Evolutionary conservation across 1,140 invertebrate genomes (phyloP).

Genomic region (Drosophila kikkawai): DNA sequence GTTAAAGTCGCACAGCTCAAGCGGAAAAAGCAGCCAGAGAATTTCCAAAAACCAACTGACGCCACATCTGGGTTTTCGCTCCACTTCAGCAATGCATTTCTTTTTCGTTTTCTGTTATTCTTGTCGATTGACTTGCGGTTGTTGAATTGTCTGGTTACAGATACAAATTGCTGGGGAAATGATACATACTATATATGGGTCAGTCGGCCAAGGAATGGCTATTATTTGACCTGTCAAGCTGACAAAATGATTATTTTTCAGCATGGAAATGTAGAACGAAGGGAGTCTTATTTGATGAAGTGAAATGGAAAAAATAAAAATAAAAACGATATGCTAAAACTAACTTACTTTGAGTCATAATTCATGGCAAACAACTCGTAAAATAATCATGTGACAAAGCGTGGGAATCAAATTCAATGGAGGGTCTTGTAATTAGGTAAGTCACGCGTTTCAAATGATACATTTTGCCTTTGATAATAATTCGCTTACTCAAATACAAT

Average conservation of each 20-base stretch:
- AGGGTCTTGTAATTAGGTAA: background rate
- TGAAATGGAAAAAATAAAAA: constrained; percentile 2
- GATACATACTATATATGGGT: constrained; percentile 19
- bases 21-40: constrained; percentile 28
- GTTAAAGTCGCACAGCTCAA: constrained; percentile 28
- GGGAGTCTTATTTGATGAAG: constrained; percentile 4
- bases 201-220: constrained; percentile 30
- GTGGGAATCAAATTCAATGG: background rate
- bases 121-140: constrained; percentile 45
- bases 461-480: background rate
- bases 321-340: constrained; percentile 9
- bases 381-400: background rate
- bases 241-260: constrained; percentile 22
- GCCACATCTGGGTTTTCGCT: constrained; percentile 37
- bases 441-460: background rate
- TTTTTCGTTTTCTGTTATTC: constrained; percentile 25
- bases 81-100: constrained; percentile 21
- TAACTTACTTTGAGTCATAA: background rate
- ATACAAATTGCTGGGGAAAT: constrained; percentile 20
- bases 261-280: background rate
- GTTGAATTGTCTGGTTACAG: constrained; percentile 17
- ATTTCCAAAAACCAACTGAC: constrained; percentile 20
- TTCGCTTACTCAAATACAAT: background rate
- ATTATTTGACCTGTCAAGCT: constrained; percentile 25
- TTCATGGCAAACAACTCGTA: background rate